Evolutionary conservation across 2,113 vertebrate genomes (phyloP), one percentile per base, ranked within the genome.

Genomic region (Xyrauchen texanus): DNA sequence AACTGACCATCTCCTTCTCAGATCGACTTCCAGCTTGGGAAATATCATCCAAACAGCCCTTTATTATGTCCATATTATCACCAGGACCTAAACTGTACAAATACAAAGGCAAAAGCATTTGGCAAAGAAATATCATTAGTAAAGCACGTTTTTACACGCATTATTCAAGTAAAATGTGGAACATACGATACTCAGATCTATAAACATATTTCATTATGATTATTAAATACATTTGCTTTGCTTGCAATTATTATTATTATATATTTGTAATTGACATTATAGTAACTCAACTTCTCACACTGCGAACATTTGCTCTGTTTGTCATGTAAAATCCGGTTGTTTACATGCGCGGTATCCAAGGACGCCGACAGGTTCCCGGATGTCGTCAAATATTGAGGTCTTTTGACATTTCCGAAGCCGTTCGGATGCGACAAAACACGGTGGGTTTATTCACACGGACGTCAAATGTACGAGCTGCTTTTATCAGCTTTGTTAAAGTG

Each of bases 61-160:
- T 93, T 75, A 88, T 88, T 63, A 95, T 93, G 90, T 95, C 92
- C 95, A 97, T 95, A n/a, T 52, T 16, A n/a, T 77, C 71, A n/a
- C 11, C 70, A 7, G 8, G 1, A 34, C 21, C 21, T 34, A 34
- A 34, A 73, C 45, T 21, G 45, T 34, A 34, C 21, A 34, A 34
- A 58, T 34, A n/a, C 55, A 12, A 57, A 11, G 5, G 6, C 53
- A 57, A 57, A 57, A 0, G 12, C 5, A 34, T 34, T 34, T 34
- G 21, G 21, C 21, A 58, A 5, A n/a, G 5, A 6, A 4, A 10
- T 11, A 11, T 4, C 11, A 3, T 12, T 57, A 13, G 13, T 12
- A 2, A 5, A 13, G 21, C 21, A 2, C 4, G 12, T 12, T 6
- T 4, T 57, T 34, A 34, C 21, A 34, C 1, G 21, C 21, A 34